Base-by-base conservation (phyloP, 2,113 vertebrate genomes). In the Gobiocypris rarus region DNA sequence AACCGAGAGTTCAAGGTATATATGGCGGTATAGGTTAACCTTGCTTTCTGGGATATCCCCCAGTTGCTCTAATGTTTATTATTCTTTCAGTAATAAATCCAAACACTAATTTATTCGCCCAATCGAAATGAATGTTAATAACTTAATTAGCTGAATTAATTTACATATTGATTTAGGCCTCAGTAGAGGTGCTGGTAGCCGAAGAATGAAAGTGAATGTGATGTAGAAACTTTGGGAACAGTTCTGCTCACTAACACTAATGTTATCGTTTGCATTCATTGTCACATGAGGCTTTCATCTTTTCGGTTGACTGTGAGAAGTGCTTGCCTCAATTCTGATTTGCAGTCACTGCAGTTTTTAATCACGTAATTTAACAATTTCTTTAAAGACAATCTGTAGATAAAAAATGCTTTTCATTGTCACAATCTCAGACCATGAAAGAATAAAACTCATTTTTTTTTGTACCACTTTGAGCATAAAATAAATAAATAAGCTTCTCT, bases 31-130 rank as follows among this genome's bases (percentile, higher is more conserved):
- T n/a, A 34, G 4, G 34, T 34, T 34, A 34, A 34, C 34, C n/a
- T n/a, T n/a, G n/a, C 34, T 34, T 3, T 4, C 34, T 34, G 34
- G 34, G 4, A 34, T 34, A 34, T 31, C 31, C 34, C 34, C 34
- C 34, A n/a, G n/a, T n/a, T n/a, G n/a, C n/a, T 38, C 38, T 38
- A 38, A 38, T 38, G 38, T 38, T 34, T 41, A n/a, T 71, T 71
- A 71, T 43, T n/a, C 38, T 71, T 71, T 10, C 67, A 41, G 43
- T 71, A 71, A 71, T 71, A 71, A 71, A 43, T 71, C 38, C 38
- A 38, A 38, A 43, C 38, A 43, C 9, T 41, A 43, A 71, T 43
- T 71, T 71, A 71, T 24, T 71, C 19, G 38, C 19, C 10, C 9
- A n/a, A 43, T 43, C 19, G n/a, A 43, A 43, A 71, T 71, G 2